Base-by-base conservation (phyloP, 2,113 vertebrate genomes). In the Noctilio leporinus region DNA sequence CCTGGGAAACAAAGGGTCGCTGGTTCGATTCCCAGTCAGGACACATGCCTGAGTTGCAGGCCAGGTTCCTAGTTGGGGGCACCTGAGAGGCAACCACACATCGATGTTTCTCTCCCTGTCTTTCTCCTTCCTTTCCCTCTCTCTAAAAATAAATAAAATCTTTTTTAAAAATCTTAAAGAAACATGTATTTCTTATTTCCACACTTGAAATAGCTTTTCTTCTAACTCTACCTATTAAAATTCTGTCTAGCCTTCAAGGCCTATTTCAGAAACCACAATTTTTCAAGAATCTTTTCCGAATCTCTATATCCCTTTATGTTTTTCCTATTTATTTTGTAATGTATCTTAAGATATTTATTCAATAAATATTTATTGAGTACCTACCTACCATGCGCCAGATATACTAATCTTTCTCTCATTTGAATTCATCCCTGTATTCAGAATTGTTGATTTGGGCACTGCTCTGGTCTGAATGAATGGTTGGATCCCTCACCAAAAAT, bases 151-250 rank as follows among this genome's bases (percentile, higher is more conserved):
- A n/a, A n/a, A n/a, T n/a, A n/a, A n/a, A n/a, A n/a, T n/a, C n/a
- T n/a, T n/a, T n/a, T n/a, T n/a, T n/a, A 85, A 95, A 95, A 75
- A 76, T 64, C 69, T 93, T 77, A 77, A 4, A 49, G 76, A 91
- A 65, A 62, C 47, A 70, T 8, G 59, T 75, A 4, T 49, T 67
- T 77, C 35, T 67, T 35, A 2, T 77, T 65, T 86, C 26, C 9
- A 19, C n/a, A 8, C 24, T 45, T 86, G 30, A 1, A 30, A 38
- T 78, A n/a, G 28, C 35, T 65, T 86, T 92, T 33, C 49, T 91
- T 91, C 62, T 84, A 35, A 38, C 38, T 59, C 10, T 43, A 22
- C 9, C 20, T 93, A 28, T 64, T 93, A 33, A 49, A 72, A 67
- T 65, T 93, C 67, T 88, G 57, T n/a, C 45, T 33, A 33, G 35